Percentiles rank a stretch among this genome's conserved stretches.
Evolutionary conservation across 2,888 invertebrate genomes (phyloP).

Genomic region (Gibbula magus): DNA sequence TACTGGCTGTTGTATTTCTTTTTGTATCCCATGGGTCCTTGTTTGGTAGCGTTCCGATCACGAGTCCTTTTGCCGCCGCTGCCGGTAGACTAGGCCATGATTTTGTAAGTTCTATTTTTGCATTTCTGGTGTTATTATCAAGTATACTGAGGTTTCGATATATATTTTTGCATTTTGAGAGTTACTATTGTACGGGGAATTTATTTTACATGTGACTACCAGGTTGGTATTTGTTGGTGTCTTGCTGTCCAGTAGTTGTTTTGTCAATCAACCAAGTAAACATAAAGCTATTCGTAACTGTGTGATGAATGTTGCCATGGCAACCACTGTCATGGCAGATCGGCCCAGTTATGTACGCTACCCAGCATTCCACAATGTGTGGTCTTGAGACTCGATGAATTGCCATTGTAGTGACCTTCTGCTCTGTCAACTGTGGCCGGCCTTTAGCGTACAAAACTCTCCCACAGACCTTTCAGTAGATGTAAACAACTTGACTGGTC

Average conservation of each 20-base stretch:
- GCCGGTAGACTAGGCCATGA: constrained; percentile 27
- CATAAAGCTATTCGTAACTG: background rate
- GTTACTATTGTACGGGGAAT: constrained; percentile 31
- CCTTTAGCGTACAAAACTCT: too few species aligned
- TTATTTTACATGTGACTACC: constrained; percentile 27
- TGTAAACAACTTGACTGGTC: too few species aligned
- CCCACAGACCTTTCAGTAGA: too few species aligned
- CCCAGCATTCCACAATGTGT: constrained; percentile 9
- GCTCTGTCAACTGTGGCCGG: too few species aligned
- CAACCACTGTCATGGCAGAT: constrained; percentile 1
- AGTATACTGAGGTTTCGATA: constrained; percentile 35
- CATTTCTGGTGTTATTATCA: constrained; percentile 32
- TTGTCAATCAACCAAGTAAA: background rate
- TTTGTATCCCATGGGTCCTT: constrained; percentile 9
- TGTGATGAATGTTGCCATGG: constrained; percentile 15
- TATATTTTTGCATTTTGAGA: constrained; percentile 41
- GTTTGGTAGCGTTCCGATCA: constrained; percentile 2
- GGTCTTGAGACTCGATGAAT: background rate
- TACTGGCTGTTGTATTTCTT: background rate
- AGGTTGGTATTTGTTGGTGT: constrained; percentile 22
- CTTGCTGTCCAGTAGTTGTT: constrained; percentile 1
- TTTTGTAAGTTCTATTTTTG: constrained; percentile 39
- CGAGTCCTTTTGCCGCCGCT: background rate
- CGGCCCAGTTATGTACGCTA: constrained; percentile 21
- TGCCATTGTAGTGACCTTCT: background rate